Base-by-base conservation (phyloP, 1,140 invertebrate genomes). In the Bombus soroeensis region DNA sequence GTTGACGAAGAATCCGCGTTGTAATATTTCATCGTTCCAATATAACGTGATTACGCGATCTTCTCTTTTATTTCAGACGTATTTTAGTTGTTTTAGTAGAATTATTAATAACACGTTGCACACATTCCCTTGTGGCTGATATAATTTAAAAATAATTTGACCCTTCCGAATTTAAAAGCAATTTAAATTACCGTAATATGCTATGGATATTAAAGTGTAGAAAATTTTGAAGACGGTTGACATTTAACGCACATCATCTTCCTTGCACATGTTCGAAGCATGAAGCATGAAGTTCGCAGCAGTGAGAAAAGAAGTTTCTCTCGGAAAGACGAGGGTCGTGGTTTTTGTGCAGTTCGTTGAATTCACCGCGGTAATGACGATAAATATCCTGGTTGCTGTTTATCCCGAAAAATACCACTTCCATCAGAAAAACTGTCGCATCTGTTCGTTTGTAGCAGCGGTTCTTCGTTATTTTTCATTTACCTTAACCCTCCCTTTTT, bases 341-440 rank as follows among this genome's bases (percentile, higher is more conserved):
- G 75, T 77, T 77, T 37, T 62, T 77, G 53, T 15, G 39, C 53
- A 18, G 34, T 78, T 78, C 76, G 59, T 9, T 39, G 76, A 64
- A 78, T 80, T 70, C 62, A 28, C 78, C 43, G 47, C n/a, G 43
- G 41, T 80, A 71, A 80, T 39, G 47, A 80, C 47, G 43, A 47
- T 70, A 70, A 80, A 71, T 71, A 80, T 43, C 59, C 39, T 43
- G 59, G 28, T 66, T 43, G n/a, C 76, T 41, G n/a, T 78, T 78
- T 78, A 80, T 80, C 41, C 66, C 66, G 78, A 80, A 80, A 80
- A 80, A 80, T 80, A 34, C 41, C 22, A 34, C 43, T 80, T 47
- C 32, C 76, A 22, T n/a, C 37, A 66, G 76, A 78, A 78, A 66
- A 78, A 78, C 76, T 39, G 76, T n/a, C 59, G 39, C 59, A 41